Evolutionary conservation across 2,113 vertebrate species (phyloP).

Genomic region (Oenanthe oenanthe): DNA sequence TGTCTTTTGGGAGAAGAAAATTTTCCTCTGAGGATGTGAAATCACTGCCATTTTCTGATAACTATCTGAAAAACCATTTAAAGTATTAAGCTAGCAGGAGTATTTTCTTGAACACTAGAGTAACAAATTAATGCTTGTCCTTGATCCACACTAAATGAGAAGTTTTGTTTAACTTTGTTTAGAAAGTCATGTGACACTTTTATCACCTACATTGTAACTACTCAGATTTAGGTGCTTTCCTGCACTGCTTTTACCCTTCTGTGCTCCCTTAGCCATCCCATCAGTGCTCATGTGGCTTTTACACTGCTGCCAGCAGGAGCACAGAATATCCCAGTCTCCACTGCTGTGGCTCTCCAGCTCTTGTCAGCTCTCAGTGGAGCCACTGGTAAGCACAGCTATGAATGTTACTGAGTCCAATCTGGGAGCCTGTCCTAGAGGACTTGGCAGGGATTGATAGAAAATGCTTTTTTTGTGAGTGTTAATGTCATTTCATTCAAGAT

Average conservation of each 20-base stretch:
- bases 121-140: background rate
- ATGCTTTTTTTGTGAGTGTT: background rate
- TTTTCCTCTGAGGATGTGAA: background rate
- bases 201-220: background rate
- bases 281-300: background rate
- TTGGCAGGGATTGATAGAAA: background rate
- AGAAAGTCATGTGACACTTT: background rate
- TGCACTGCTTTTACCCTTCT: background rate
- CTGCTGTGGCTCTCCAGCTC: background rate
- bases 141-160: background rate
- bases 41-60: background rate
- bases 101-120: background rate
- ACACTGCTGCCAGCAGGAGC: background rate
- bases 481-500: background rate
- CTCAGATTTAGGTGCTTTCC: background rate
- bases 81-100: background rate
- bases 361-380: background rate
- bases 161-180: background rate
- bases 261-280: background rate
- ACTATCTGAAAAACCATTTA: background rate
- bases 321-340: background rate
- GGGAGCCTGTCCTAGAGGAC: background rate
- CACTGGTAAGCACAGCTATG: background rate
- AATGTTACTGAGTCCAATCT: background rate
- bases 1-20: background rate